Evolutionary conservation across 2,113 vertebrate genomes (phyloP).

Genomic region (Maccullochella peelii): DNA sequence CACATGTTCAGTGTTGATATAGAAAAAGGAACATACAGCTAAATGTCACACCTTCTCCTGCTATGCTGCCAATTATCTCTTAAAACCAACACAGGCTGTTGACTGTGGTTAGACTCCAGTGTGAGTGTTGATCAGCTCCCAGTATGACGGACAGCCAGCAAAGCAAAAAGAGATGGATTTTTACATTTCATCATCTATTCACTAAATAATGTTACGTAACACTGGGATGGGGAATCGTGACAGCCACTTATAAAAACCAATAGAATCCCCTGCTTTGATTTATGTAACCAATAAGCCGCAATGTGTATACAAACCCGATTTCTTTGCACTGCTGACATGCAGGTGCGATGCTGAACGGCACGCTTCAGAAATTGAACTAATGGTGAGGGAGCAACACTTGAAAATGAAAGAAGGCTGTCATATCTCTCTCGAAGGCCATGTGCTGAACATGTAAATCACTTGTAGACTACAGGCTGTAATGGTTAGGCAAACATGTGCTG

Average conservation of each 20-base stretch:
- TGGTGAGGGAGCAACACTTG: background rate
- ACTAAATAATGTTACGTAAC: conserved; percentile 29
- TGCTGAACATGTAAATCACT: background rate
- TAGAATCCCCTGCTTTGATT: background rate
- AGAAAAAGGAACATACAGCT: background rate
- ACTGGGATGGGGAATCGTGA: conserved; percentile 28
- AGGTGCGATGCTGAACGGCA: background rate
- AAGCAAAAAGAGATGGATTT: background rate
- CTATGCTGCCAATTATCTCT: background rate
- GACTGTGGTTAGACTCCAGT: background rate
- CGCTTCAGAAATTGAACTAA: background rate
- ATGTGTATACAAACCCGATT: background rate
- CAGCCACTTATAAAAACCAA: background rate
- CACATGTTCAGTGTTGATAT: background rate
- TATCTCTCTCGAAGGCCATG: background rate
- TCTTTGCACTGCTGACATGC: background rate
- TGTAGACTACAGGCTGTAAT: background rate
- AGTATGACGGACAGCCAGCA: background rate
- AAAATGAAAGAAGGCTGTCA: background rate
- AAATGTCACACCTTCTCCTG: background rate
- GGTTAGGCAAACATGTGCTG: background rate
- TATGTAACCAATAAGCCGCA: conserved; percentile 21
- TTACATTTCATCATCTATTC: background rate
- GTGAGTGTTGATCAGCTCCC: background rate
- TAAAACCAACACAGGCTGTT: background rate